Conservation (phyloP, 2,113 vertebrate genomes). For the Cheilinus undulatus region DNA sequence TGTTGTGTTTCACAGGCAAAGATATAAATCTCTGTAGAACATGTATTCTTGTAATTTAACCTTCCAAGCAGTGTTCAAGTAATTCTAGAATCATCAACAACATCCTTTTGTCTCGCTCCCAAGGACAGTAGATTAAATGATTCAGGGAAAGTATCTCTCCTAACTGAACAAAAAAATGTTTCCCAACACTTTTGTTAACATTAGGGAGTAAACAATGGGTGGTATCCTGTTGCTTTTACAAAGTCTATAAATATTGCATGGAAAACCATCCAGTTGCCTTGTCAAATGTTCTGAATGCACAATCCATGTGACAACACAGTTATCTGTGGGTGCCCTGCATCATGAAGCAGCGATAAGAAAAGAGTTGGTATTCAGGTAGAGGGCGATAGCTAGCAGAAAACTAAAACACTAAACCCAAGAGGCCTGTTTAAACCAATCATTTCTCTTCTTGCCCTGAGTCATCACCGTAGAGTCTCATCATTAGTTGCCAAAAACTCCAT, state of each 20-base stretch:
- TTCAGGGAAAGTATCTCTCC: conserved; percentile 58
- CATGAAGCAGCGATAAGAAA: conserved; percentile 13
- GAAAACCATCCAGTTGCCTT: conserved; percentile 45
- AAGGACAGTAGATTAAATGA: conserved; percentile 74
- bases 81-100: conserved; percentile 50
- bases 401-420: conserved; percentile 18
- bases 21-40: conserved; percentile 11
- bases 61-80: conserved; percentile 27
- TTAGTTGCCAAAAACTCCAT: conserved; percentile 9
- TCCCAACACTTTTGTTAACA: conserved; percentile 20
- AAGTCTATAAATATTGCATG: conserved; percentile 57
- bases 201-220: conserved; percentile 31
- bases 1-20: conserved; percentile 19
- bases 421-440: conserved; percentile 35
- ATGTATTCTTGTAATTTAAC: conserved; percentile 24
- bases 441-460: conserved; percentile 9
- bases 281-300: conserved; percentile 40
- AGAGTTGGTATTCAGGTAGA: conserved; percentile 15
- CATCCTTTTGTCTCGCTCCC: conserved; percentile 62
- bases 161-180: conserved; percentile 16
- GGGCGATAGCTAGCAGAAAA: conserved; percentile 11
- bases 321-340: conserved; percentile 13
- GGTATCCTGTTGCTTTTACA: conserved; percentile 27
- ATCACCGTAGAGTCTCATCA: conserved; percentile 33
- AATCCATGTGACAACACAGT: conserved; percentile 14